phyloP scores from a whole-genome alignment of 1,140 invertebrate species.

The Calephelis virginiensis region DNA sequence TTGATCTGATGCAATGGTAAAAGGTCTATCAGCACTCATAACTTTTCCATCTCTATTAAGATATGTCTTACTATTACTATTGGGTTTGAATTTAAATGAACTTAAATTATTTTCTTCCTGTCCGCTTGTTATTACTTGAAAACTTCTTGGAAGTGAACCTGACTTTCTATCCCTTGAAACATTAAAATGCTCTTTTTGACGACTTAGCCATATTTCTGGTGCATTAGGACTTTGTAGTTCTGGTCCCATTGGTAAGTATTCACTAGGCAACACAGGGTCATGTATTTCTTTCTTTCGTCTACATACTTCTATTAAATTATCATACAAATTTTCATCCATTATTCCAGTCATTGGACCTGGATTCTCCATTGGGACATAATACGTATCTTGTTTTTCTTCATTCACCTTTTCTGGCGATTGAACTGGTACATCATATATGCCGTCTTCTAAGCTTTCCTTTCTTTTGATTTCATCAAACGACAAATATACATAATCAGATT shows the following conservation, averaged over 20 bases:
- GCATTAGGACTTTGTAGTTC: slow-evolving; percentile 74
- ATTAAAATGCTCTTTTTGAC: slow-evolving; percentile 76
- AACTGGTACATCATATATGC: slow-evolving; percentile 72
- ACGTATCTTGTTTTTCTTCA: slow-evolving; percentile 33
- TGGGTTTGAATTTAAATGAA: slow-evolving; percentile 74
- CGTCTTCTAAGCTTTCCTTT: slow-evolving; percentile 54
- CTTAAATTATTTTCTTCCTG: slow-evolving; percentile 57
- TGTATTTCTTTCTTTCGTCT: slow-evolving; percentile 55
- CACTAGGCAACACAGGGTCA: slow-evolving; percentile 39
- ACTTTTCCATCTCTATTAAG: slow-evolving; percentile 78
- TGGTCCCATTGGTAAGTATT: slow-evolving; percentile 68
- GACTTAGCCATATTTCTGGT: slow-evolving; percentile 76
- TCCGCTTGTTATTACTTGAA: slow-evolving; percentile 80
- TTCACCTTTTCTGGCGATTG: slow-evolving; percentile 60
- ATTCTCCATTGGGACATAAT: slow-evolving; percentile 65
- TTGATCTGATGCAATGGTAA: slow-evolving; percentile 85
- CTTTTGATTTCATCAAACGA: slow-evolving; percentile 64
- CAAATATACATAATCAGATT: slow-evolving; percentile 76
- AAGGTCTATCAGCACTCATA: slow-evolving; percentile 78
- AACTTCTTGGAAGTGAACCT: slow-evolving; percentile 88
- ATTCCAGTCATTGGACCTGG: slow-evolving; percentile 34
- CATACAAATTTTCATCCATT: slow-evolving; percentile 59
- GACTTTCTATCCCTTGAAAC: slow-evolving; percentile 81
- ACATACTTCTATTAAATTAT: slow-evolving; percentile 60
- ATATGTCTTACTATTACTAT: slow-evolving; percentile 73